Conservation (phyloP, 2,113 vertebrate genomes). For the Mormoops blainvillei region DNA sequence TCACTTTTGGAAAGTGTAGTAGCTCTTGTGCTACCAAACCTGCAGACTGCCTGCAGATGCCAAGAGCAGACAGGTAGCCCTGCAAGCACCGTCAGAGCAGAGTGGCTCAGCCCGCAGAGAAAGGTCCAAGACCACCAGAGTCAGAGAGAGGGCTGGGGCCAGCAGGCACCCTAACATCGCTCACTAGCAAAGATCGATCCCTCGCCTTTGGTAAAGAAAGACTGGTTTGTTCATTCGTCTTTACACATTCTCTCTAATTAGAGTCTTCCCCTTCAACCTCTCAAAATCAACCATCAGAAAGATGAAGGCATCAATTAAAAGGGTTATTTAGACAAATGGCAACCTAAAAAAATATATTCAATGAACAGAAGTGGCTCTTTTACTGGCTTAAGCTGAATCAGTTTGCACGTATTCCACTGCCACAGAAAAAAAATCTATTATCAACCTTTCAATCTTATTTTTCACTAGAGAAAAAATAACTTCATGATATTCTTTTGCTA, state of each 20-base stretch:
- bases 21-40: not conserved
- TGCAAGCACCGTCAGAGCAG: not conserved
- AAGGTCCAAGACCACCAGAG: not conserved
- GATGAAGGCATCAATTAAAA: not conserved
- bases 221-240: not conserved
- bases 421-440: not conserved
- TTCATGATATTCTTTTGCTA: not conserved
- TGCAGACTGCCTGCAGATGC: not conserved
- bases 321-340: not conserved
- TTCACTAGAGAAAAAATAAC: not conserved
- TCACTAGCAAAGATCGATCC: not conserved
- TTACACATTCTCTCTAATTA: not conserved
- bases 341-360: not conserved
- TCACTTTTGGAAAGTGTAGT: not conserved
- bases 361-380: not conserved
- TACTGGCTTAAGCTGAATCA: not conserved
- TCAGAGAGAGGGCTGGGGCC: not conserved
- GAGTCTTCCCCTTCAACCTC: not conserved
- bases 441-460: not conserved
- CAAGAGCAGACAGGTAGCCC: not conserved
- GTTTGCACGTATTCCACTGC: not conserved
- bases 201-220: not conserved
- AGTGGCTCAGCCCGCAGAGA: rapidly evolving
- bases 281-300: not conserved
- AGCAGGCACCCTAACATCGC: not conserved